Base-by-base conservation (phyloP, 2,797 vertebrate species). In the Myotis findleyi region DNA sequence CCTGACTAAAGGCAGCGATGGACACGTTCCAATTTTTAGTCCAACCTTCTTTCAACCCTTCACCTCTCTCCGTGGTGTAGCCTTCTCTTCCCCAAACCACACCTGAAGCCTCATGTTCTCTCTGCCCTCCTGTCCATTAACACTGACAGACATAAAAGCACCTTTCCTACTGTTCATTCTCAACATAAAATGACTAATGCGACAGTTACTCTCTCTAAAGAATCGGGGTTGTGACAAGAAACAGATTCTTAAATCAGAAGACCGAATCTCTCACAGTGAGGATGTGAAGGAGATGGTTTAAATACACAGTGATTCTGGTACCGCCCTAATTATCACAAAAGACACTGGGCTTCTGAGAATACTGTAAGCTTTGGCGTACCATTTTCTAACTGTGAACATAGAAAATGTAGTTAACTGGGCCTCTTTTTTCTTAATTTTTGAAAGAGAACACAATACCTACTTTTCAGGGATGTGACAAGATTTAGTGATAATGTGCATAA, bases 301-400 rank as follows among this genome's bases (percentile, higher is more conserved):
- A 27, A 62, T 41, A 77, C 12, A 68, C 80, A 94, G 33, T 30
- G 27, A 89, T 89, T 62, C 41, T 69, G 64, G 51, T 33, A 59
- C 41, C 16, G 25, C 72, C 69, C 71, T 68, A 77, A 71, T 85
- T 79, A 71, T 27, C 53, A 72, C 55, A 85, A 41, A 89, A 79
- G 62, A 30, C 17, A 53, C 21, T 4, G 21, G 51, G 44, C 25
- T 51, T 77, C 41, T 66, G 30, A 73, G 81, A 81, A 64, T 2
- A 66, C 57, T 14, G 62, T 33, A 13, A 27, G 33, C 44, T 77
- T 53, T 44, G 87, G 33, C 53, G 17, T 69, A 36, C 49, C 53
- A 44, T 80, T 81, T 72, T 44, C 33, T 84, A 89, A 51, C 64
- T 94, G 33, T 84, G 80, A 89, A 84, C 41, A 84, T 27, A 77